phyloP scores from a whole-genome alignment of 2,797 vertebrate species.

The Astyanax mexicanus region DNA sequence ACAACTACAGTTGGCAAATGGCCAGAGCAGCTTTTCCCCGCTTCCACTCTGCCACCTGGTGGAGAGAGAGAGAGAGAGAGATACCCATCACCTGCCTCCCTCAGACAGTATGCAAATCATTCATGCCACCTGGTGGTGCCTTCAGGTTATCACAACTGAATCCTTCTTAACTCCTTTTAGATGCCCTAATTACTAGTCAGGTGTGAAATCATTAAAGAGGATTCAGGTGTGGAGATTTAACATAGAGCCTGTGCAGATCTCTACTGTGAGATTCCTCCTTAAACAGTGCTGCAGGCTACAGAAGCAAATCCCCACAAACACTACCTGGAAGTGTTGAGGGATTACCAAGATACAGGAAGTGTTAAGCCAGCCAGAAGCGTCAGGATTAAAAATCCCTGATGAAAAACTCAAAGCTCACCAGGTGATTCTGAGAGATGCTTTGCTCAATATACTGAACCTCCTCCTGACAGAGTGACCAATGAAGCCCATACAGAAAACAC shows the following conservation, averaged over 20 bases:
- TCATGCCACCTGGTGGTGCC: slow-evolving; percentile 18
- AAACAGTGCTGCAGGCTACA: too few species aligned
- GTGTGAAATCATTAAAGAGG: too few species aligned
- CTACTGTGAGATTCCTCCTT: too few species aligned
- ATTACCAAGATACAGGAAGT: neutral
- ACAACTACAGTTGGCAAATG: neutral
- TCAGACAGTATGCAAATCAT: neutral
- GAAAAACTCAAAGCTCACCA: too few species aligned
- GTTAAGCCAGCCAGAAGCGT: neutral
- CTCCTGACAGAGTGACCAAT: too few species aligned
- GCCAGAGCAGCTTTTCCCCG: neutral
- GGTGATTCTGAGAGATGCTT: too few species aligned
- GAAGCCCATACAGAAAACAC: too few species aligned
- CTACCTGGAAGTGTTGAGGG: neutral
- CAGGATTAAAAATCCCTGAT: neutral
- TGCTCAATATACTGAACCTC: too few species aligned
- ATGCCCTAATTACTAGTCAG: too few species aligned
- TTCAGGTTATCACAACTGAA: neutral
- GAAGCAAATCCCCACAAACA: neutral
- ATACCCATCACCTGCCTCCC: neutral
- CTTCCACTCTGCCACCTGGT: neutral
- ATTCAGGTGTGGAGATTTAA: too few species aligned
- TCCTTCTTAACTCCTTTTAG: too few species aligned
- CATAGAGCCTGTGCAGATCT: too few species aligned
- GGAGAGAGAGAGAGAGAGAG: neutral